Conservation (phyloP, 1,140 invertebrate species). For the Saccostrea glomerata region DNA sequence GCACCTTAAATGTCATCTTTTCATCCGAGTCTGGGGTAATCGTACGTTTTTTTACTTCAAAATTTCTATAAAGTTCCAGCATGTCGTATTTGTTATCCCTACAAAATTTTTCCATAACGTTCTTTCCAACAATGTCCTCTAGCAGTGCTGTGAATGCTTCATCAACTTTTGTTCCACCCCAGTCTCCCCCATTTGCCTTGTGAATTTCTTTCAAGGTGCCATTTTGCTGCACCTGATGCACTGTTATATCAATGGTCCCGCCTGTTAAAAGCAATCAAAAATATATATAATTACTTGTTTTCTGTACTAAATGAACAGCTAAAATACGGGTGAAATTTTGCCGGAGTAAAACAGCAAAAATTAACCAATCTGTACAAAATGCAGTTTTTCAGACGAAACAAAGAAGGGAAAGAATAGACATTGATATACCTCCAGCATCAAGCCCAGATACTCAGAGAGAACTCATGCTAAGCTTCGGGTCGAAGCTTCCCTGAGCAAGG, state of each 20-base stretch:
- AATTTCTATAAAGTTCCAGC: slow-evolving; percentile 41
- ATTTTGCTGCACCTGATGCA: slow-evolving; percentile 42
- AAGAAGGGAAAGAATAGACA: neutral
- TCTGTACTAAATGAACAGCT: too few relatives aligned
- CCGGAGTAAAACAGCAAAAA: too few relatives aligned
- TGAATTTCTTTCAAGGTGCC: slow-evolving; percentile 50
- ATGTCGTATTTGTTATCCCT: slow-evolving; percentile 41
- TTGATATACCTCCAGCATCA: slow-evolving; percentile 19
- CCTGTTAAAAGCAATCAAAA: slow-evolving; percentile 28
- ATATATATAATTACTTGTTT: neutral
- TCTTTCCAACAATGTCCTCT: slow-evolving; percentile 37
- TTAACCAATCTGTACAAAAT: too few relatives aligned
- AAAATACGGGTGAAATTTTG: too few relatives aligned
- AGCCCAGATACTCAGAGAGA: too few relatives aligned
- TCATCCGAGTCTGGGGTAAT: slow-evolving; percentile 1
- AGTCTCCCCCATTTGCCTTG: slow-evolving; percentile 49
- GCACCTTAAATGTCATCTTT: neutral
- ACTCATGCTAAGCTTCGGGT: too few relatives aligned
- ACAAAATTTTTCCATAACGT: slow-evolving; percentile 36
- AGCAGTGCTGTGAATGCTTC: slow-evolving; percentile 41
- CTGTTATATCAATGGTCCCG: slow-evolving; percentile 52
- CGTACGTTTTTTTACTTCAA: slow-evolving; percentile 47
- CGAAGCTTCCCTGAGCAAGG: too few relatives aligned
- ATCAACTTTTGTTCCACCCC: slow-evolving; percentile 55
- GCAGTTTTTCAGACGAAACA: too few relatives aligned